Conservation (phyloP, 2,113 vertebrate species). For the Pardalotus punctatus region DNA sequence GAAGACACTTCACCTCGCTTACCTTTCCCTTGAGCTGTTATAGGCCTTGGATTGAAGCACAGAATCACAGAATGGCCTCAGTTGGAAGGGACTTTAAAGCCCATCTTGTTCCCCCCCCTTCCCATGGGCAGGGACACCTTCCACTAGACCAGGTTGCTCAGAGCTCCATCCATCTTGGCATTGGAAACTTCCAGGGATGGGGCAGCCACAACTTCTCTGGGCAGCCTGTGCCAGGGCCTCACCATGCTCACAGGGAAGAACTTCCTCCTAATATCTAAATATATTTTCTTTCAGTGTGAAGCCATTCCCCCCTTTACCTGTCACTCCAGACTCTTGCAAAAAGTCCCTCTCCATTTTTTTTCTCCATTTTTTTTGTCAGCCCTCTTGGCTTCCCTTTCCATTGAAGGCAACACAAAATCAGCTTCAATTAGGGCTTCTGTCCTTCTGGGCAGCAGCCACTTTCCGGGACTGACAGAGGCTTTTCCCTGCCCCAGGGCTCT, state of each 20-base stretch:
- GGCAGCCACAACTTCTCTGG: background rate
- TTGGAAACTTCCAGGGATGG: background rate
- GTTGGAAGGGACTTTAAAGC: background rate
- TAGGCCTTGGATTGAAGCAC: background rate
- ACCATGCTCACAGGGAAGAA: background rate
- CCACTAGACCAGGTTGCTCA: background rate
- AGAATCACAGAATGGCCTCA: background rate
- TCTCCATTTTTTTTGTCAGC: background rate
- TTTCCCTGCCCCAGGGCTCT: slow-evolving; percentile 47
- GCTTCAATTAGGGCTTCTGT: background rate
- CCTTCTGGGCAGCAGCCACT: background rate
- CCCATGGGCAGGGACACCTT: background rate
- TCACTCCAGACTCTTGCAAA: background rate
- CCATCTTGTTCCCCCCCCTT: background rate
- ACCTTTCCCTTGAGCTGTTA: background rate
- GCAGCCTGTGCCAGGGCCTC: background rate
- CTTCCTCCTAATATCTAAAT: background rate
- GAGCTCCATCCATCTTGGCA: background rate
- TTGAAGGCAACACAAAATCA: background rate
- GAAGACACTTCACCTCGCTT: fast-evolving
- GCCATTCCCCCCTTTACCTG: background rate
- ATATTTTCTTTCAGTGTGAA: background rate
- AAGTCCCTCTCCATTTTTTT: background rate
- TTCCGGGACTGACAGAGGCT: fast-evolving
- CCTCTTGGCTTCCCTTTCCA: background rate